Evolutionary conservation across 2,797 vertebrate species (phyloP).

Genomic region (Luscinia megarhynchos): DNA sequence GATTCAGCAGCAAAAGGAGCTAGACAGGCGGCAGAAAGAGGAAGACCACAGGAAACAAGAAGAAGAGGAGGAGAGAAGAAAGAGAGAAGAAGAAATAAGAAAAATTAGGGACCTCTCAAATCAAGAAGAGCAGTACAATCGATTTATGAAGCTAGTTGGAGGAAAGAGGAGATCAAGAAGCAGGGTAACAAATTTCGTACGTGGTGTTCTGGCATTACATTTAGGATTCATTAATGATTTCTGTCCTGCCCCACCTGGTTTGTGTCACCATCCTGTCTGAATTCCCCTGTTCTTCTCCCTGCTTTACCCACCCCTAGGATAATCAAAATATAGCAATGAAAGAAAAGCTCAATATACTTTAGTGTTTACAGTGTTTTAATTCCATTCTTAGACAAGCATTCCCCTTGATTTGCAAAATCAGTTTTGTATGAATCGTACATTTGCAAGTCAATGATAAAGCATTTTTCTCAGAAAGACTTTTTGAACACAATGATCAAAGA

Average conservation of each 20-base stretch:
- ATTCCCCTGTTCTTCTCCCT: background rate
- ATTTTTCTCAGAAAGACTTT: background rate
- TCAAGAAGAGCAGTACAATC: slow-evolving; percentile 98
- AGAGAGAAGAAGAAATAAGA: slow-evolving; percentile 95
- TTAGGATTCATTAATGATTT: background rate
- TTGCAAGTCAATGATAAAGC: background rate
- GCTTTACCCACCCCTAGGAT: background rate
- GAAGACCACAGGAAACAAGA: slow-evolving; percentile 86
- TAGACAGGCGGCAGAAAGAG: slow-evolving; percentile 83
- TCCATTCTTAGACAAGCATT: background rate
- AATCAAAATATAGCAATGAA: background rate
- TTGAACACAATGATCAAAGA: background rate
- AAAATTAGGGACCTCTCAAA: slow-evolving; percentile 95
- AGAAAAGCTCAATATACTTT: background rate
- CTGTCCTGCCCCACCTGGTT: background rate
- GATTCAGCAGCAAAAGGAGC: slow-evolving; percentile 85
- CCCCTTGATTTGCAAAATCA: background rate
- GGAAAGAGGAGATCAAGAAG: slow-evolving; percentile 85
- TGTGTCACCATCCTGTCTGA: background rate
- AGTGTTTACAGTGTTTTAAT: background rate
- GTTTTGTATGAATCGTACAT: background rate
- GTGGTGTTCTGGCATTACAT: background rate
- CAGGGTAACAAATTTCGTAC: slow-evolving; percentile 79
- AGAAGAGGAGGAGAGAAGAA: slow-evolving; percentile 91
- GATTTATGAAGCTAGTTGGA: slow-evolving; percentile 98